Conservation (phyloP, 2,888 invertebrate species). For the Plagiodera versicolora region DNA sequence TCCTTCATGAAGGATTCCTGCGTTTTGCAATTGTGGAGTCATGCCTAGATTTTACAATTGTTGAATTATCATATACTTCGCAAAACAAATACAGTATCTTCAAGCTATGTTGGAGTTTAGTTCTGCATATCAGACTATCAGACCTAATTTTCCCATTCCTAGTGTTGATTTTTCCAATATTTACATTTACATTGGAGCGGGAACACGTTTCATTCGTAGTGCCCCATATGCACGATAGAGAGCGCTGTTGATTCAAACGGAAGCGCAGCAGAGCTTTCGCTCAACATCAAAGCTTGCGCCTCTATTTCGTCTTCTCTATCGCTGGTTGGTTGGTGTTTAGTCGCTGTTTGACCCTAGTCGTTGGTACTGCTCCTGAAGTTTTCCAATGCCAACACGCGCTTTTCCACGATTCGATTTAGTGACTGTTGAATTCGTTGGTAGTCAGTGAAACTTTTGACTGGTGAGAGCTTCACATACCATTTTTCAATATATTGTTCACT, state of each 20-base stretch:
- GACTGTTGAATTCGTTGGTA: not conserved
- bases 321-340: not conserved
- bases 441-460: not conserved
- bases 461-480: not conserved
- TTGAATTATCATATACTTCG: too few relatives aligned
- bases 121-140: too few relatives aligned
- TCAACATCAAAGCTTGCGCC: not conserved
- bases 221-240: not conserved
- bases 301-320: not conserved
- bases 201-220: not conserved
- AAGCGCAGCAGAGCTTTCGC: not conserved
- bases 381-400: not conserved
- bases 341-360: not conserved
- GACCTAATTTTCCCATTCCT: too few relatives aligned
- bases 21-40: too few relatives aligned
- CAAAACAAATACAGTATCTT: too few relatives aligned
- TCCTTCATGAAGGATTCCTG: too few relatives aligned
- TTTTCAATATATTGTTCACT: too few relatives aligned
- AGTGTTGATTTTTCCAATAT: not conserved
- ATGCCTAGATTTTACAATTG: too few relatives aligned
- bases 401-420: not conserved
- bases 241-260: not conserved
- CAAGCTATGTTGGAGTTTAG: too few relatives aligned
- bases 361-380: not conserved
- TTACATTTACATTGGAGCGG: not conserved